Evolutionary conservation across 2,113 vertebrate species (phyloP), one percentile per base, ranked within the genome.

Genomic region (Petroica traversi): DNA sequence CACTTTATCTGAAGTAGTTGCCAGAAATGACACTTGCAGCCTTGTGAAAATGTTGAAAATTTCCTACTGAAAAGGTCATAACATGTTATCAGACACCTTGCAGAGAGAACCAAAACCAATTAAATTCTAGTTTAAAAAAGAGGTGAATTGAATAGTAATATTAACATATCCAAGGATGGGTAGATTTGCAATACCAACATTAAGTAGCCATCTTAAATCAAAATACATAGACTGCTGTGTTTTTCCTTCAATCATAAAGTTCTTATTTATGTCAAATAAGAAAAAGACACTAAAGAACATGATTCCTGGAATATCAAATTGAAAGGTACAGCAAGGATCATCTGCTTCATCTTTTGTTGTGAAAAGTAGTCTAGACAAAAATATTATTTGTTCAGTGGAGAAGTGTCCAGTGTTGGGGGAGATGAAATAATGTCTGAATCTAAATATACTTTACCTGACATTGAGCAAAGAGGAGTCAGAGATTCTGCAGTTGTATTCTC

Each of bases 51-150:
- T 4, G 9, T 43, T 83, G 74, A 49, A 83, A 69, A 86, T 57
- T 92, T 94, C 79, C 52, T 55, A 92, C 59, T 77, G 64, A 94
- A 95, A 92, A 96, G 92, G 92, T 95, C 91, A 88, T 38, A 85
- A 64, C 71, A 64, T 43, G 57, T 62, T 95, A 80, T 69, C 75
- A 86, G 79, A 90, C 49, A 83, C 54, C 40, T 74, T 85, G 26
- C 49, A 86, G 67, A 73, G 13, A 12, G 16, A 96, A 83, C 10
- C 3, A 66, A 90, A 94, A 51, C 24, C 91, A 92, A 77, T 71
- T 88, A 85, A 76, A 90, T 46, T 41, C 11, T 46, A 46, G 6
- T 73, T 93, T 20, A 2, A 52, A 92, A 88, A 57, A 89, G 22
- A 36, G 11, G 8, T 41, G 6, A 59, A 52, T 15, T 69, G 29